Conservation (phyloP, 1,140 invertebrate species). For the Eumeta japonica region DNA sequence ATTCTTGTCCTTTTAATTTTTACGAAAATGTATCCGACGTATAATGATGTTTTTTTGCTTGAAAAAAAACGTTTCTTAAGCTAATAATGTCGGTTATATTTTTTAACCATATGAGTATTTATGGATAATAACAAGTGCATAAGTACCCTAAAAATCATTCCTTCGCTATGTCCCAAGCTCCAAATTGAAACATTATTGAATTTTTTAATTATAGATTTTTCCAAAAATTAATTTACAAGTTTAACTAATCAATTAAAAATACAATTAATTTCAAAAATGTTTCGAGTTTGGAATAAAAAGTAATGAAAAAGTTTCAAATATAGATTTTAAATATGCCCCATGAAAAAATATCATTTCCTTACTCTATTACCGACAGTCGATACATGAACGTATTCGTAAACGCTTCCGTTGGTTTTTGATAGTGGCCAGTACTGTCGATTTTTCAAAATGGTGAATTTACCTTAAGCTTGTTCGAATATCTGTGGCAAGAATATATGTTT, state of each 20-base stretch:
- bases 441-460: conserved; percentile 13
- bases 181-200: conserved; percentile 13
- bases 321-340: conserved; percentile 10
- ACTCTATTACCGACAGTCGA: conserved; percentile 13
- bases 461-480: conserved; percentile 9
- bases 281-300: conserved; percentile 8
- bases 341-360: conserved; percentile 16
- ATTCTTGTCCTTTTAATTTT: too few relatives aligned
- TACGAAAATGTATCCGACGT: too few relatives aligned
- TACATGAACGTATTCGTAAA: conserved; percentile 13
- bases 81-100: too few relatives aligned
- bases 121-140: too few relatives aligned
- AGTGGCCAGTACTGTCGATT: conserved; percentile 12
- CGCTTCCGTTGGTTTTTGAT: conserved; percentile 14
- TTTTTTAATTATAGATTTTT: too few relatives aligned
- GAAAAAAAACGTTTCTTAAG: too few relatives aligned
- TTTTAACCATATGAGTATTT: too few relatives aligned
- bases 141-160: conserved; percentile 15
- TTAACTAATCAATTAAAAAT: conserved; percentile 7
- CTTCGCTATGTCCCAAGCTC: conserved; percentile 14
- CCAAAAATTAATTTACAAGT: conserved; percentile 10
- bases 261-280: conserved; percentile 7
- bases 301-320: conserved; percentile 8
- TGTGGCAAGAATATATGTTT: conserved; percentile 10
- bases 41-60: too few relatives aligned